These are phyloP conservation scores for Lycodopsis pacificus DNA, from an alignment of 2,797 vertebrate genomes.

Conservation along the genomic window DNA sequence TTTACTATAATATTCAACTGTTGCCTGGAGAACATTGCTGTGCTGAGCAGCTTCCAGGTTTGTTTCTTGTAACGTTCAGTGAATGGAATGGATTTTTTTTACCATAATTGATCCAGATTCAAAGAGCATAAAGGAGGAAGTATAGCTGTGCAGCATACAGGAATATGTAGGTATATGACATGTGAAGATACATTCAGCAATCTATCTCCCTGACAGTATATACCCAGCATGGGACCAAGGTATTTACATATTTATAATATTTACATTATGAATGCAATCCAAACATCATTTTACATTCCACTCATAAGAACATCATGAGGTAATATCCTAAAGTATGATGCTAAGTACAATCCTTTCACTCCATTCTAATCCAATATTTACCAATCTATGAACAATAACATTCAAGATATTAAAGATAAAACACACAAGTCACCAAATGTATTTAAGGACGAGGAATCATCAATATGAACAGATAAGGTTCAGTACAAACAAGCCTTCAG, in stretches of 20 bases:
- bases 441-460: background rate
- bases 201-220: background rate
- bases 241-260: background rate
- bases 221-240: background rate
- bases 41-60: conserved; percentile 14
- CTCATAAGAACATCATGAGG: background rate
- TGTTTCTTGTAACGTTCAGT: conserved; percentile 3
- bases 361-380: background rate
- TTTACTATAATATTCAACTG: conserved; percentile 15
- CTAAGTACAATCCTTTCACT: background rate
- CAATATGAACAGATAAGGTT: background rate
- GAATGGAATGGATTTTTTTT: background rate
- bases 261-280: background rate
- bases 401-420: background rate
- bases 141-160: too few species aligned
- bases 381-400: background rate
- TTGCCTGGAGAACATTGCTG: background rate
- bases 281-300: background rate
- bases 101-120: background rate
- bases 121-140: background rate
- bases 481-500: too few species aligned
- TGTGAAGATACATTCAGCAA: background rate
- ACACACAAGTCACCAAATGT: background rate
- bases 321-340: background rate
- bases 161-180: background rate